Conservation (phyloP, 2,113 vertebrate species). For the Atractosteus spatula region DNA sequence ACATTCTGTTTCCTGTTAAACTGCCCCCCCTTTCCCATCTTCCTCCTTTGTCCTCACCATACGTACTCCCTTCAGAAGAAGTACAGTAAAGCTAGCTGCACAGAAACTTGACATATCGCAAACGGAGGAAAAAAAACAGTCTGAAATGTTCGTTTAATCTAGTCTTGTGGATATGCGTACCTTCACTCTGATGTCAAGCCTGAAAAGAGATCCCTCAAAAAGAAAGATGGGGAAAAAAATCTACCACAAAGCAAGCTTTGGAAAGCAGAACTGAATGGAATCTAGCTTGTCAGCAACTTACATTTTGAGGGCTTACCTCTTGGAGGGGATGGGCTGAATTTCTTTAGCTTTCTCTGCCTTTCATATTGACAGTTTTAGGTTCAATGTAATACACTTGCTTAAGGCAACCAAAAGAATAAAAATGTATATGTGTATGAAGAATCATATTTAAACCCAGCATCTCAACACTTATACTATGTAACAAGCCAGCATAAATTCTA, state of each 20-base stretch:
- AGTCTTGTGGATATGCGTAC: neutral
- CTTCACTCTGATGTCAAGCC: neutral
- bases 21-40: neutral
- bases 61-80: neutral
- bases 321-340: neutral
- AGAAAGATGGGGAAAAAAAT: neutral
- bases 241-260: neutral
- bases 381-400: too few species aligned
- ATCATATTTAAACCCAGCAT: too few species aligned
- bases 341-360: neutral
- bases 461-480: too few species aligned
- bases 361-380: too few species aligned
- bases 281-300: neutral
- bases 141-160: neutral
- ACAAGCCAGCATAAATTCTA: too few species aligned
- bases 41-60: neutral
- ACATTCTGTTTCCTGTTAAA: neutral
- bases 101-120: neutral
- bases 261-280: neutral
- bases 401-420: too few species aligned
- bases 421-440: too few species aligned
- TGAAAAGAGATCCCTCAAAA: conserved; percentile 1
- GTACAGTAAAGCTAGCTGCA: neutral
- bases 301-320: neutral
- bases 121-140: neutral